Evolutionary conservation across 2,888 invertebrate species (phyloP).

Genomic region (Tenthredo notha): DNA sequence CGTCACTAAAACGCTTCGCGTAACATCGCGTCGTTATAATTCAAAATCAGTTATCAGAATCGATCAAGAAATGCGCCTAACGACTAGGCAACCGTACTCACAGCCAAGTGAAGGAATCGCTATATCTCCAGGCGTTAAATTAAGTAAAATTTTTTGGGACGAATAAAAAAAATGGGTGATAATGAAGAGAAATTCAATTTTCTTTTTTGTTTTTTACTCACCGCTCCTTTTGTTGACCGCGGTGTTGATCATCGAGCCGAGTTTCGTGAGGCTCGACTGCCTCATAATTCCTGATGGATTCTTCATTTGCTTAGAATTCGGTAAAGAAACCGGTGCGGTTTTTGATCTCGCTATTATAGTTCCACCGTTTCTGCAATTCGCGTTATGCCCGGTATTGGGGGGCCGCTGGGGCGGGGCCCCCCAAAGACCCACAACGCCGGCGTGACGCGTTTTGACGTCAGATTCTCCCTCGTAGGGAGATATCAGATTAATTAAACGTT

Average conservation of each 20-base stretch:
- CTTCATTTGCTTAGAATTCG: slow-evolving; percentile 76
- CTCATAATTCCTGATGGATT: slow-evolving; percentile 80
- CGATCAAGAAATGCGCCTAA: background rate
- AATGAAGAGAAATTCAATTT: background rate
- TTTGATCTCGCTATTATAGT: slow-evolving; percentile 69
- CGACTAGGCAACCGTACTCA: background rate
- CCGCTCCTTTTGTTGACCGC: slow-evolving; percentile 80
- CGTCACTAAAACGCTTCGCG: background rate
- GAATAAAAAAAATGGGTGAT: background rate
- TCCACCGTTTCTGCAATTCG: slow-evolving; percentile 70
- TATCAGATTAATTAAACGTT: background rate
- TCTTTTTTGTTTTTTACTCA: slow-evolving; percentile 64
- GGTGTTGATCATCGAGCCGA: slow-evolving; percentile 83
- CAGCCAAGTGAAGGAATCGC: background rate
- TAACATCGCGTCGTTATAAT: background rate
- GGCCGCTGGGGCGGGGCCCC: slow-evolving; percentile 77
- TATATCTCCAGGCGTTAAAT: background rate
- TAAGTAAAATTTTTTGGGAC: background rate
- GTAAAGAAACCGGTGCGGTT: slow-evolving; percentile 64
- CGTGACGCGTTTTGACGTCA: slow-evolving; percentile 76
- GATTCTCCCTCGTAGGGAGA: slow-evolving; percentile 26
- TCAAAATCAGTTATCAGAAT: background rate
- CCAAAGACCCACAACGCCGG: slow-evolving; percentile 77
- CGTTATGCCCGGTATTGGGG: slow-evolving; percentile 72
- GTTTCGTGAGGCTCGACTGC: slow-evolving; percentile 83